Base-by-base conservation (phyloP, 2,888 invertebrate genomes). In the Cheilosia vulpina region DNA sequence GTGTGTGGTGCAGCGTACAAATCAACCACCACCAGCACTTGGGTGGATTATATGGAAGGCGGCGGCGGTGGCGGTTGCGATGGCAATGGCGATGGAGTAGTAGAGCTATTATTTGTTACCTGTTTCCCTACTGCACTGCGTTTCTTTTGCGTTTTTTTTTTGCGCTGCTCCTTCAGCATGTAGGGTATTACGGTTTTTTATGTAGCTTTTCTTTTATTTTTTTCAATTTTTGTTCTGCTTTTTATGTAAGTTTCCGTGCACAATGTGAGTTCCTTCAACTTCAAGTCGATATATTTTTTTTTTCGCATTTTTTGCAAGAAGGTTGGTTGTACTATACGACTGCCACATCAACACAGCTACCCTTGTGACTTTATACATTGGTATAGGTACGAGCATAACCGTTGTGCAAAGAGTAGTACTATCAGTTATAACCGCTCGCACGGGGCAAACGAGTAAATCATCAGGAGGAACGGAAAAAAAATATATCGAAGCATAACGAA, bases 181-280 rank as follows among this genome's bases (percentile, higher is more conserved):
- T 72, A 72, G 81, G 69, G 84, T 80, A 76, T 71, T 85, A 81
- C 81, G 81, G 71, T 85, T 81, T 85, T 81, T 69, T 73, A 80
- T 69, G 58, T 57, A 75, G 27, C 38, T 79, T 55, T 34, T 34
- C 21, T 41, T 63, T 68, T 52, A 50, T 65, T 65, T 65, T 19
- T 55, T 31, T 45, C 13, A 17, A 7, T 68, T 79, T 81, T 85
- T 81, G 47, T 71, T 75, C 62, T 76, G 34, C 52, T 63, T 60
- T 81, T 81, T 81, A 53, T 66, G 34, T 55, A 76, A 85, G 81
- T 76, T 84, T 76, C 68, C 71, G 69, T 84, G 84, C 79, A 75
- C 60, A 81, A 72, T 77, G 79, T 65, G 62, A 85, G 85, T 85
- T 85, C 81, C 81, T 85, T 85, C 85, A 85, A 85, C 85, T 85